phyloP scores from a whole-genome alignment of 2,888 invertebrate genomes.

The Macropis europaea region DNA sequence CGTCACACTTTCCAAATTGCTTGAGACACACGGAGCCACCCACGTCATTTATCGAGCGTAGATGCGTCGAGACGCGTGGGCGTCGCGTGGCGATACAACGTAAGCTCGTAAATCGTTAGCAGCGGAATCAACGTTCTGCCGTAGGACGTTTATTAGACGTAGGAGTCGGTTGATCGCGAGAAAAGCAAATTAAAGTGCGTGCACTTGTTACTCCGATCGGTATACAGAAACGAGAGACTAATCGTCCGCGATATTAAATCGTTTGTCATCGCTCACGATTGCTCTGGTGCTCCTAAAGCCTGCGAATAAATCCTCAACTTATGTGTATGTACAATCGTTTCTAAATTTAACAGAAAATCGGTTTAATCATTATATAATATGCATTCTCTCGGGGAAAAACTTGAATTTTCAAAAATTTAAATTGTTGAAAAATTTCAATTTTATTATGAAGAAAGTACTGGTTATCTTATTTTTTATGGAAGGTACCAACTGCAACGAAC shows the following conservation, averaged over 20 bases:
- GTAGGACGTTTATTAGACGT: constrained; percentile 27
- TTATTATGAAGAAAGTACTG: too few species aligned
- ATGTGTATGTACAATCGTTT: too few species aligned
- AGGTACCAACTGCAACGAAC: too few species aligned
- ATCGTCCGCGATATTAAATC: not conserved
- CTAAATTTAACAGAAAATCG: too few species aligned
- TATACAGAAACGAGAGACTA: not conserved
- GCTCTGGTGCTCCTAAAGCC: too few species aligned
- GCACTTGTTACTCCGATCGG: constrained; percentile 10
- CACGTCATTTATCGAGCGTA: constrained; percentile 8
- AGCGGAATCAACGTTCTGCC: constrained; percentile 19
- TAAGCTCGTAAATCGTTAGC: constrained; percentile 29
- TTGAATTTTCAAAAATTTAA: too few species aligned
- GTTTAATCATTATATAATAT: too few species aligned
- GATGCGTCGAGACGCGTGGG: constrained; percentile 32
- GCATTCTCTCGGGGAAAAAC: too few species aligned
- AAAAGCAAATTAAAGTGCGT: constrained; percentile 20
- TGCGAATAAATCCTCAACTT: too few species aligned
- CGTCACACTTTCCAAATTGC: constrained; percentile 22
- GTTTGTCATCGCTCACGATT: not conserved
- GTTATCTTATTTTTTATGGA: too few species aligned
- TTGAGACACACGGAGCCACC: constrained; percentile 4
- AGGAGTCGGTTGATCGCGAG: constrained; percentile 12
- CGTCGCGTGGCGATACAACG: constrained; percentile 17
- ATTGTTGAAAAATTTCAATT: too few species aligned